A percentile compares a stretch with the other conserved stretches of the same genome.
Conservation (phyloP, 2,113 vertebrate species). For the Triplophysa tibetana region DNA sequence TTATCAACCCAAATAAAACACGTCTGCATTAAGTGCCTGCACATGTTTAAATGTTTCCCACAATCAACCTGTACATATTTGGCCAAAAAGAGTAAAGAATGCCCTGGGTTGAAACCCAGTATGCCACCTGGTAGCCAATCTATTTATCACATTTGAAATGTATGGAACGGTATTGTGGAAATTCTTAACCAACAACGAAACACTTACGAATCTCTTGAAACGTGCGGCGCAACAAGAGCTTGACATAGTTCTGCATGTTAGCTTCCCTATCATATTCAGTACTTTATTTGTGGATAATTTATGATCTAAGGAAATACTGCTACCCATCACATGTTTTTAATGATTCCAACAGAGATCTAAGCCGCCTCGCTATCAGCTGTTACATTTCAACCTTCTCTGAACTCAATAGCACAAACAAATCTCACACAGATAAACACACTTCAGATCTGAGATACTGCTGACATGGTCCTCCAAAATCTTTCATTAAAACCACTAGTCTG, state of each 20-base stretch:
- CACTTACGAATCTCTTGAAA: background rate
- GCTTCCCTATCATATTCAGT: background rate
- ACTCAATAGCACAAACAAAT: background rate
- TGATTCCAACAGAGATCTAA: background rate
- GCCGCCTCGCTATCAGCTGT: background rate
- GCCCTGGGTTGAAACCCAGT: background rate
- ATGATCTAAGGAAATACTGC: background rate
- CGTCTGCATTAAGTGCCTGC: background rate
- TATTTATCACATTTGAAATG: background rate
- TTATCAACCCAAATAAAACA: background rate
- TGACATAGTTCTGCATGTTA: background rate
- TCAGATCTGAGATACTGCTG: background rate
- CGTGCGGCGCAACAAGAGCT: background rate
- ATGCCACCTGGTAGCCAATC: background rate
- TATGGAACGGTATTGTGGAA: too few species aligned
- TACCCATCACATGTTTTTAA: background rate
- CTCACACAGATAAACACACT: background rate
- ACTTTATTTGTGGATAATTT: background rate
- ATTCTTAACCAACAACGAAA: background rate
- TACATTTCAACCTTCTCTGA: background rate
- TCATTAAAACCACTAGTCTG: conserved; percentile 11
- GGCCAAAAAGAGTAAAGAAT: too few species aligned
- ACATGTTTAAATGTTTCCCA: too few species aligned
- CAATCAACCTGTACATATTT: too few species aligned
- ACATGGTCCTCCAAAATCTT: conserved; percentile 17